These are phyloP conservation scores for Nasua narica DNA, from an alignment of 2,797 vertebrate species.

Conservation along the genomic window DNA sequence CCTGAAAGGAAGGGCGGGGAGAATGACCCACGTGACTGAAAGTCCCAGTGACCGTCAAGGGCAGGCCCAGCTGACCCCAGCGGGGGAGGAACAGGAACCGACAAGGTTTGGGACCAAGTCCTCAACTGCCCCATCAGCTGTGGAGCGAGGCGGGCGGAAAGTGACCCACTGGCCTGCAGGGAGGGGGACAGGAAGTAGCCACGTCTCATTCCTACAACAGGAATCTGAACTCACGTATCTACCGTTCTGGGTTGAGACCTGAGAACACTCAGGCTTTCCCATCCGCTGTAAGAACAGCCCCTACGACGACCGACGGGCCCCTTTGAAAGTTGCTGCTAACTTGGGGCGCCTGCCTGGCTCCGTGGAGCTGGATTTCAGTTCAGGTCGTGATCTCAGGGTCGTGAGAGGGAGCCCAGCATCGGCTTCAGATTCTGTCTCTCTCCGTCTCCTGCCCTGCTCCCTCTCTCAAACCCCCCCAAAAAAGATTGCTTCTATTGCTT, in stretches of 20 bases:
- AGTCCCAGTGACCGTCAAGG: neutral
- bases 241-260: neutral
- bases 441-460: neutral
- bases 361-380: neutral
- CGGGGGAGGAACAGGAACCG: fast-evolving
- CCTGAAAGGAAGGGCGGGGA: slow-evolving; percentile 83
- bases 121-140: fast-evolving
- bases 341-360: neutral
- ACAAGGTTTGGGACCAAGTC: fast-evolving
- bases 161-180: no score
- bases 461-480: neutral
- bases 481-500: neutral
- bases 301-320: neutral
- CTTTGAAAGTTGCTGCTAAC: neutral
- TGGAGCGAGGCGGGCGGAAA: fast-evolving
- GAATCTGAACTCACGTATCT: neutral
- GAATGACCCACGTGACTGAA: no score
- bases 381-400: neutral
- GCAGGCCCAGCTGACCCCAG: fast-evolving
- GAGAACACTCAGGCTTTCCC: neutral
- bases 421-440: neutral
- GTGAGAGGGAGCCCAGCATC: neutral
- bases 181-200: fast-evolving
- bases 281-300: neutral
- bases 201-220: neutral